phyloP scores from a whole-genome alignment of 2,888 invertebrate genomes.

The Tortrix viridana region DNA sequence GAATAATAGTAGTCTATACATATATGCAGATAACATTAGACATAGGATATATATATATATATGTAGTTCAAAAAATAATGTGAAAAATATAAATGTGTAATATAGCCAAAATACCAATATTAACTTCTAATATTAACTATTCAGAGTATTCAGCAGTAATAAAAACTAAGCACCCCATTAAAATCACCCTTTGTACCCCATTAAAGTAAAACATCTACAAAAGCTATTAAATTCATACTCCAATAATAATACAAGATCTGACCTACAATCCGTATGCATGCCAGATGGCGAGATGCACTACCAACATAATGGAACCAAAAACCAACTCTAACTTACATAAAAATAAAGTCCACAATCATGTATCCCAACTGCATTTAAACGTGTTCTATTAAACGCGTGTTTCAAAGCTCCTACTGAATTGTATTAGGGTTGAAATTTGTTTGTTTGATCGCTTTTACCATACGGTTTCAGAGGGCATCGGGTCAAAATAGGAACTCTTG shows the following conservation, averaged over 20 bases:
- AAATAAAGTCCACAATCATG: conserved; percentile 13
- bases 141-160: conserved; percentile 2
- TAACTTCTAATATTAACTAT: not conserved
- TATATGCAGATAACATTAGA: too few species aligned
- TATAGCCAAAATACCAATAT: too few species aligned
- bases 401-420: not conserved
- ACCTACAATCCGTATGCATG: conserved; percentile 25
- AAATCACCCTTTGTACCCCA: conserved; percentile 26
- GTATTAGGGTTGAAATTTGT: conserved; percentile 7
- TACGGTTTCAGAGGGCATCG: conserved; percentile 12
- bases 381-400: conserved; percentile 3
- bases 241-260: conserved; percentile 34
- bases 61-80: too few species aligned
- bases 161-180: conserved; percentile 13
- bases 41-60: too few species aligned
- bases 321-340: not conserved
- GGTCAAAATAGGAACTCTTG: conserved; percentile 15
- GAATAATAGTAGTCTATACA: too few species aligned
- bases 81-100: too few species aligned
- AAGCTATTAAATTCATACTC: conserved; percentile 21
- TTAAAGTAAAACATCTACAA: conserved; percentile 30
- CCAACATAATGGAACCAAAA: not conserved
- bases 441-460: not conserved
- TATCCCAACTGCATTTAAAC: not conserved
- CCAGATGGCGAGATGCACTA: conserved; percentile 32